Evolutionary conservation across 1,140 invertebrate species (phyloP).

Genomic region (Schmidtea mediterranea): DNA sequence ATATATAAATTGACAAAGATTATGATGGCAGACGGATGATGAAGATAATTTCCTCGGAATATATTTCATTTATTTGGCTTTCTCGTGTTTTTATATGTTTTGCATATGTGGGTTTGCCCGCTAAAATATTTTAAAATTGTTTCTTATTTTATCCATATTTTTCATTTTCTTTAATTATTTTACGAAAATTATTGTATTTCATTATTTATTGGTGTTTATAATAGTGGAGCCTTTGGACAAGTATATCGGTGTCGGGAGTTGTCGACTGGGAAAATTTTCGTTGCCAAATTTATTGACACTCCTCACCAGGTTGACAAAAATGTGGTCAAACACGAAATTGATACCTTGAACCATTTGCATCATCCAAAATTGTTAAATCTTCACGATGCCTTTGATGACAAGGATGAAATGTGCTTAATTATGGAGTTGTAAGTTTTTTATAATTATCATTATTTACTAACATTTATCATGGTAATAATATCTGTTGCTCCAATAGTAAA

Average conservation of each 20-base stretch:
- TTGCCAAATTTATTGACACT: constrained; percentile 93
- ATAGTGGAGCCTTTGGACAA: constrained; percentile 77
- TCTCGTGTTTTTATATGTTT: no score
- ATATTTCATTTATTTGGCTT: no score
- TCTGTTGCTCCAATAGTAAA: no score
- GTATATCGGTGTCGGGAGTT: constrained; percentile 86
- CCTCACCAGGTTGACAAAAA: constrained; percentile 79
- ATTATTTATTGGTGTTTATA: no score
- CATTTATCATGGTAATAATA: no score
- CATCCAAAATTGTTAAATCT: constrained; percentile 87
- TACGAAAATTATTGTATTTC: neutral
- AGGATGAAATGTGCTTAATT: constrained; percentile 94
- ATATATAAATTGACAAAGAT: no score
- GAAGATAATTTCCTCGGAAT: no score
- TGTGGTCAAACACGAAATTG: constrained; percentile 83
- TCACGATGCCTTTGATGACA: constrained; percentile 93
- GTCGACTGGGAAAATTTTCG: constrained; percentile 78
- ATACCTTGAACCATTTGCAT: constrained; percentile 93
- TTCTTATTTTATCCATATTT: neutral
- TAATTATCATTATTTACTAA: no score
- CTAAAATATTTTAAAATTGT: neutral
- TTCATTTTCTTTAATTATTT: neutral
- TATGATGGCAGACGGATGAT: no score
- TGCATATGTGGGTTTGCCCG: no score
- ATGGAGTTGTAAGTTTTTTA: constrained; percentile 89